Percentiles rank a stretch among this genome's conserved stretches.
Evolutionary conservation across 2,113 vertebrate species (phyloP).

Genomic region (Forbesichthys agassizii): DNA sequence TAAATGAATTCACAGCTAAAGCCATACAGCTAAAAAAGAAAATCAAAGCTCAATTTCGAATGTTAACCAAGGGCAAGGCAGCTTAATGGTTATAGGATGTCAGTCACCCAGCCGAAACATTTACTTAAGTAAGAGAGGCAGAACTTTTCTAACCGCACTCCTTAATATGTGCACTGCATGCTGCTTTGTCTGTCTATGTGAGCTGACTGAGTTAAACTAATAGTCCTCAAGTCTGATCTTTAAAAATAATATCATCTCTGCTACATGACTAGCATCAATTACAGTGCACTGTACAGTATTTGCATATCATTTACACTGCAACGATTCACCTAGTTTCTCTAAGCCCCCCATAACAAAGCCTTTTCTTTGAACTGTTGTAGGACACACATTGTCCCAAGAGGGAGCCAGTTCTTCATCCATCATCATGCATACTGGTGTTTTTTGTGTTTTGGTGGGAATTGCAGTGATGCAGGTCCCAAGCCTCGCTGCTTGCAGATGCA

Average conservation of each 20-base stretch:
- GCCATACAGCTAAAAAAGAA: background rate
- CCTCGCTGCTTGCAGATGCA: conserved; percentile 44
- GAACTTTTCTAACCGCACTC: background rate
- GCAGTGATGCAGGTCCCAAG: conserved; percentile 50
- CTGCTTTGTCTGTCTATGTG: conserved; percentile 20
- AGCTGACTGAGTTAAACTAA: background rate
- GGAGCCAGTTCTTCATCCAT: conserved; percentile 60
- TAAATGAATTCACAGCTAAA: conserved; percentile 26
- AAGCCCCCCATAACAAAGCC: conserved; percentile 27
- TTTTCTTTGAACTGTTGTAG: conserved; percentile 54
- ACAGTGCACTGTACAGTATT: conserved; percentile 24
- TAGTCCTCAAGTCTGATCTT: background rate
- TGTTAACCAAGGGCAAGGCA: background rate
- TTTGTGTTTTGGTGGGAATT: conserved; percentile 25
- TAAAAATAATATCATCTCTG: background rate
- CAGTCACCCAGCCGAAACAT: background rate
- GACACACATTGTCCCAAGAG: conserved; percentile 56
- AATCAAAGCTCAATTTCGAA: conserved; percentile 14
- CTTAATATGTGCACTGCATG: conserved; percentile 7
- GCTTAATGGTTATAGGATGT: background rate
- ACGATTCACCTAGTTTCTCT: too few species aligned
- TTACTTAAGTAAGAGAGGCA: background rate
- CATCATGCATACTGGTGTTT: conserved; percentile 43
- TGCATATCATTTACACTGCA: background rate
- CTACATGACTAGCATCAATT: conserved; percentile 12